Base-by-base conservation (phyloP, 2,113 vertebrate species). In the Gavialis gangeticus region DNA sequence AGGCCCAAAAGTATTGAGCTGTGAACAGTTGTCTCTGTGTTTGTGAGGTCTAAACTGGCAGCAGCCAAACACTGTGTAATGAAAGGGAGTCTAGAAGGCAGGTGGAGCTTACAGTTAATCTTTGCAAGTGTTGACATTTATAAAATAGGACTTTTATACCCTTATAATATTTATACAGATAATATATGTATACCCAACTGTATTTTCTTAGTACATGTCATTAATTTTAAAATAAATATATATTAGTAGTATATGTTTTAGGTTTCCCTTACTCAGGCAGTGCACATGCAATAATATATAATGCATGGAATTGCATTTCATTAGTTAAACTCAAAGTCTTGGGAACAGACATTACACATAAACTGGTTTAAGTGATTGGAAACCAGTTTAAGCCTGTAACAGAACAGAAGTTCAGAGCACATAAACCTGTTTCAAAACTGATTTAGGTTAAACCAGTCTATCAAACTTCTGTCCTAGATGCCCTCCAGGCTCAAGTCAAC, bases 11-110 rank as follows among this genome's bases (percentile, higher is more conserved):
- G 60, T 78, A 56, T 46, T 17, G 21, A 77, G 25, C 66, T 96
- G 55, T 82, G 71, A 91, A 82, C 82, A 77, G 64, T 75, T 92
- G 28, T 46, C 84, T 97, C 90, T 93, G 82, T 91, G 69, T 66
- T 77, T 97, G 69, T 89, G 92, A 56, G 85, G 59, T 83, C 80
- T 66, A 84, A 93, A 82, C 34, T 67, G 30, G 69, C 60, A 34
- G 1, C 83, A 76, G 87, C 80, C 79, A 92, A 84, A 77, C 73
- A 3, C 28, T 77, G 64, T 28, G 56, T 62, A 77, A 69, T 81
- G 46, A 62, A 27, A 84, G 58, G 12, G 59, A 89, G 28, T 66
- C 56, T 30, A 67, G 75, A 91, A 82, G 60, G 59, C 84, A 82
- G 79, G 79, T 86, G 85, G 84, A 30, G 63, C 5, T 37, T 86